phyloP scores from a whole-genome alignment of 2,888 invertebrate species.

The Cheilosia soror region DNA sequence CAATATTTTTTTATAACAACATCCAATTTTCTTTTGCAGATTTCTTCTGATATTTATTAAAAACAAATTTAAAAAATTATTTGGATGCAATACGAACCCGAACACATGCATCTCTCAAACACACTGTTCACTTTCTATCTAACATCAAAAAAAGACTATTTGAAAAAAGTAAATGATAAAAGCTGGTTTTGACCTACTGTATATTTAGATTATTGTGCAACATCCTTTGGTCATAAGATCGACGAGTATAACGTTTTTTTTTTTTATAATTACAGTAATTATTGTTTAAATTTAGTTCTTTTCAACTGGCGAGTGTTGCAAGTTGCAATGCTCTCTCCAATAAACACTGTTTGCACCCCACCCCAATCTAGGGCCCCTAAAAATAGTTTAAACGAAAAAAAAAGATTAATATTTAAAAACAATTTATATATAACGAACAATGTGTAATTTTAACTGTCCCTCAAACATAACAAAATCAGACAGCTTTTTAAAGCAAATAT shows the following conservation, averaged over 20 bases:
- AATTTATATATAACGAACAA: slow-evolving; percentile 41
- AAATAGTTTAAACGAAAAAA: not conserved
- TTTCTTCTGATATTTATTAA: slow-evolving; percentile 55
- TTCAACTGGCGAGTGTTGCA: slow-evolving; percentile 41
- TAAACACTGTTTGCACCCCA: slow-evolving; percentile 6
- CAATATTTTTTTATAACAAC: not conserved
- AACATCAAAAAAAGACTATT: slow-evolving; percentile 43
- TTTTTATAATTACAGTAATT: slow-evolving; percentile 61
- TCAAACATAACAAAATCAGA: slow-evolving; percentile 42
- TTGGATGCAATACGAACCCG: slow-evolving; percentile 58
- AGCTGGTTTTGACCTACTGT: slow-evolving; percentile 52
- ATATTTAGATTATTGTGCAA: slow-evolving; percentile 59
- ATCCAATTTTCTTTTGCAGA: slow-evolving; percentile 48
- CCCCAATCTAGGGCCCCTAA: not conserved
- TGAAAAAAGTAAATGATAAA: slow-evolving; percentile 23
- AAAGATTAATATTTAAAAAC: slow-evolving; percentile 1
- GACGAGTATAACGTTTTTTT: slow-evolving; percentile 55
- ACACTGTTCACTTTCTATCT: slow-evolving; percentile 57
- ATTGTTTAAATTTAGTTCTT: slow-evolving; percentile 63
- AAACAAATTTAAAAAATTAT: slow-evolving; percentile 41
- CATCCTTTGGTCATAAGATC: slow-evolving; percentile 56
- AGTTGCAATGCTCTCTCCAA: slow-evolving; percentile 19
- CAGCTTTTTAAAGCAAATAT: not conserved
- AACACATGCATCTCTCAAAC: slow-evolving; percentile 68
- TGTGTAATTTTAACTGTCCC: slow-evolving; percentile 50